A percentile compares a stretch with the other conserved stretches of the same genome.
Conservation (phyloP, 2,888 invertebrate genomes). For the Omphaloscelis lunosa region DNA sequence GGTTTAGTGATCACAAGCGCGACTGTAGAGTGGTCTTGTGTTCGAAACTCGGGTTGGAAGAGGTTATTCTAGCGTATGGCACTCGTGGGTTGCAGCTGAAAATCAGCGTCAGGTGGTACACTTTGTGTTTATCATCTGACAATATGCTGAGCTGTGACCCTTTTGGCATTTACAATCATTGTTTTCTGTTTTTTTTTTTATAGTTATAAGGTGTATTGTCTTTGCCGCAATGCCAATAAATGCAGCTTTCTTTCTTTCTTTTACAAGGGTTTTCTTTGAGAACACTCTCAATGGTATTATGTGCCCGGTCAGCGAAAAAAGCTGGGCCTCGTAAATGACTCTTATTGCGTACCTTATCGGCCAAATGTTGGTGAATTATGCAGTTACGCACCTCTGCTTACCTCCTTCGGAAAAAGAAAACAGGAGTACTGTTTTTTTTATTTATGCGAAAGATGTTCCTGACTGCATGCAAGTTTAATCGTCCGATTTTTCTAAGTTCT, state of each 20-base stretch:
- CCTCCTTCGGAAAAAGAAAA: no score
- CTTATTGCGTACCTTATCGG: background rate
- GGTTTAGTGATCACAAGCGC: background rate
- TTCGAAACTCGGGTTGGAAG: background rate
- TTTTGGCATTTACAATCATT: no score
- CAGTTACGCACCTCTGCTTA: background rate
- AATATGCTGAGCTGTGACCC: no score
- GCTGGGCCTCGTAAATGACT: background rate
- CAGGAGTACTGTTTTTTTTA: background rate
- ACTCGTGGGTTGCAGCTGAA: no score
- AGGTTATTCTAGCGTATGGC: no score
- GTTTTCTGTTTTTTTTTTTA: no score
- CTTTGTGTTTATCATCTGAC: no score
- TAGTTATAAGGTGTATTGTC: no score
- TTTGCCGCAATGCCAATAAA: no score
- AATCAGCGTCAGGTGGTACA: no score
- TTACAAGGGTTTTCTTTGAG: background rate
- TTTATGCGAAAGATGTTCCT: background rate
- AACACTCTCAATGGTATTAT: background rate
- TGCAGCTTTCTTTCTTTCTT: no score
- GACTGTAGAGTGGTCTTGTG: no score
- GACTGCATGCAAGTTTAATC: slow-evolving; percentile 20
- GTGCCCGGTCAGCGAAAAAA: background rate
- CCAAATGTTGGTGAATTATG: background rate
- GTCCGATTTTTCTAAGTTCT: slow-evolving; percentile 7